Evolutionary conservation across 2,113 vertebrate genomes (phyloP).

Genomic region (Myodes glareolus): DNA sequence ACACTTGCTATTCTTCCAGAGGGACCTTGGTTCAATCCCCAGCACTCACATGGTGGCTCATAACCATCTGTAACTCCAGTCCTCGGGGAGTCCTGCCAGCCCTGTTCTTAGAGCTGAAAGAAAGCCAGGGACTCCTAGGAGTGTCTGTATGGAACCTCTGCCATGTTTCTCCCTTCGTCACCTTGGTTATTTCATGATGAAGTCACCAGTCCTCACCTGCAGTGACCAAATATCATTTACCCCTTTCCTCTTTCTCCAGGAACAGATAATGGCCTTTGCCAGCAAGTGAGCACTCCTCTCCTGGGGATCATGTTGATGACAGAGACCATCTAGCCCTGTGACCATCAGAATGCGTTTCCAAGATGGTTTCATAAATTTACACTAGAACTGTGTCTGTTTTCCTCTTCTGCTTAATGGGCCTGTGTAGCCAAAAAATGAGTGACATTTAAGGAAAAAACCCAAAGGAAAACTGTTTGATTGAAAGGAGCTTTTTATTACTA

Average conservation of each 20-base stretch:
- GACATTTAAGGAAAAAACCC: background rate
- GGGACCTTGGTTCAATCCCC: background rate
- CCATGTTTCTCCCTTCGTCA: slow-evolving; percentile 2
- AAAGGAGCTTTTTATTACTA: slow-evolving; percentile 86
- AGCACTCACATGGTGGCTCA: background rate
- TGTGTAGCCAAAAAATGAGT: background rate
- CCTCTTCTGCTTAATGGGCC: background rate
- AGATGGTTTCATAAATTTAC: slow-evolving; percentile 61
- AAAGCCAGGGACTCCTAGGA: background rate
- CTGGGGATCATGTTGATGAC: background rate
- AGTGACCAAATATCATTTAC: background rate
- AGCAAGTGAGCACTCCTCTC: slow-evolving; percentile 90
- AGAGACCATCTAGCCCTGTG: background rate
- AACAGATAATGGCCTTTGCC: slow-evolving; percentile 96
- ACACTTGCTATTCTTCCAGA: background rate
- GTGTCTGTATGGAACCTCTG: background rate
- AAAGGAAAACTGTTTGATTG: slow-evolving; percentile 51
- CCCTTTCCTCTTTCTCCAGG: slow-evolving; percentile 86
- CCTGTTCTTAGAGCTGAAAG: background rate
- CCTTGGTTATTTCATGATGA: background rate
- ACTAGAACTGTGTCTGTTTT: slow-evolving; percentile 25
- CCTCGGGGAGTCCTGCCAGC: background rate
- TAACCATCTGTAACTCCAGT: background rate
- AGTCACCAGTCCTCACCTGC: background rate
- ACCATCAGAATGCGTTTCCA: background rate